phyloP scores from a whole-genome alignment of 2,888 invertebrate species.

The Zootermopsis nevadensis region DNA sequence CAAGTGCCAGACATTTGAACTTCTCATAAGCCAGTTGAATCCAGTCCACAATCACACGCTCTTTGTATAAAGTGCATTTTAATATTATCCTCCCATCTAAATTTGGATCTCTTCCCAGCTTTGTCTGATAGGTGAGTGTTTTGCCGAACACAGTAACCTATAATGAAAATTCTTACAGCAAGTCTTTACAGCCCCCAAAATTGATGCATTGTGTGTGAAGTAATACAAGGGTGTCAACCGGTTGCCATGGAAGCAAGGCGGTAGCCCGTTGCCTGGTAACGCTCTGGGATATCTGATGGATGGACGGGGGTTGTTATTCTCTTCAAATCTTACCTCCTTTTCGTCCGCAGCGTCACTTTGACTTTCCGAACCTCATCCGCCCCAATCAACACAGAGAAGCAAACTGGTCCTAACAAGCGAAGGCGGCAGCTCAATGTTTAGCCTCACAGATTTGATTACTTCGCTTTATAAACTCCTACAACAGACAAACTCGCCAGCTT shows the following conservation, averaged over 20 bases:
- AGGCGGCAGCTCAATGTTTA: neutral
- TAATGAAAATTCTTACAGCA: neutral
- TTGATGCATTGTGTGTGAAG: neutral
- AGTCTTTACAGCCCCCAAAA: neutral
- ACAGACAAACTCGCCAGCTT: too few species aligned
- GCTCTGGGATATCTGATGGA: slow-evolving; percentile 17
- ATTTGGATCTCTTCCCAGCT: too few species aligned
- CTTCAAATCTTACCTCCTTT: neutral
- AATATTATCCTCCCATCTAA: too few species aligned
- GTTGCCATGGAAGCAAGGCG: slow-evolving; percentile 10
- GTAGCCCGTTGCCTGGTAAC: slow-evolving; percentile 26
- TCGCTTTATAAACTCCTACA: neutral
- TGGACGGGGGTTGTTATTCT: slow-evolving; percentile 17
- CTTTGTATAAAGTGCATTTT: too few species aligned
- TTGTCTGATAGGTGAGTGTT: too few species aligned
- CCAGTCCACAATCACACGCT: too few species aligned
- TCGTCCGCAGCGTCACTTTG: neutral
- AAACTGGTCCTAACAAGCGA: neutral
- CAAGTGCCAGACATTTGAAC: too few species aligned
- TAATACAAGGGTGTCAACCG: neutral
- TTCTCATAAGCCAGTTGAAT: too few species aligned
- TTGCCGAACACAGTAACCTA: too few species aligned
- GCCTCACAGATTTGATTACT: neutral
- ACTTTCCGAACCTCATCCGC: neutral
- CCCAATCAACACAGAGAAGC: neutral